A percentile compares a stretch with the other conserved stretches of the same genome.
These are phyloP conservation scores for Semnopithecus entellus DNA, from an alignment of 2,113 vertebrate genomes.

Conservation along the genomic window DNA sequence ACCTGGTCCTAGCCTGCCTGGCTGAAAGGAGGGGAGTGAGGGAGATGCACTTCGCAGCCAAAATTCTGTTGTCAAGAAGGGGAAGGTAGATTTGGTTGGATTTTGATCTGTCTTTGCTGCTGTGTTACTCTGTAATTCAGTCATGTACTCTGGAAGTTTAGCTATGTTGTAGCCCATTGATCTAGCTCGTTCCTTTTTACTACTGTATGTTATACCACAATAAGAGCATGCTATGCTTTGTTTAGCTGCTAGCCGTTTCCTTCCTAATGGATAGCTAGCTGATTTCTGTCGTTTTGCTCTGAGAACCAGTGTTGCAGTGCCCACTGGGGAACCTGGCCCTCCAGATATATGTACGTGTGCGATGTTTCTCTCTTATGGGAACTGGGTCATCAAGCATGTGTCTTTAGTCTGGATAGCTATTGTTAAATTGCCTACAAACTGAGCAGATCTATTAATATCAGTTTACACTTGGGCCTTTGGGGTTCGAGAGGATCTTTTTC, in stretches of 20 bases:
- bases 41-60: neutral
- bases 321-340: rapidly evolving
- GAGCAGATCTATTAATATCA: neutral
- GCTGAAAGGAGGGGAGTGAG: neutral
- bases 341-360: rapidly evolving
- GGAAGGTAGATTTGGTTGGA: rapidly evolving
- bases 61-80: neutral
- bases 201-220: rapidly evolving
- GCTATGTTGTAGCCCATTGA: rapidly evolving
- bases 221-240: neutral
- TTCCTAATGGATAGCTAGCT: neutral
- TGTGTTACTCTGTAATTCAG: rapidly evolving
- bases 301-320: rapidly evolving
- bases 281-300: too few species aligned
- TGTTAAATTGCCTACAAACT: neutral
- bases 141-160: rapidly evolving
- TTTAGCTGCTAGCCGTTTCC: rapidly evolving
- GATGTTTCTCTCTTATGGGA: neutral
- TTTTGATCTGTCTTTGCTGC: neutral
- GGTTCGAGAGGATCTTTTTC: neutral
- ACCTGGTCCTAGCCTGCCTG: neutral
- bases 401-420: neutral
- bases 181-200: rapidly evolving
- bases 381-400: neutral
- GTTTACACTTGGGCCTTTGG: neutral